phyloP scores from a whole-genome alignment of 2,113 vertebrate species.

The Macrotus californicus region DNA sequence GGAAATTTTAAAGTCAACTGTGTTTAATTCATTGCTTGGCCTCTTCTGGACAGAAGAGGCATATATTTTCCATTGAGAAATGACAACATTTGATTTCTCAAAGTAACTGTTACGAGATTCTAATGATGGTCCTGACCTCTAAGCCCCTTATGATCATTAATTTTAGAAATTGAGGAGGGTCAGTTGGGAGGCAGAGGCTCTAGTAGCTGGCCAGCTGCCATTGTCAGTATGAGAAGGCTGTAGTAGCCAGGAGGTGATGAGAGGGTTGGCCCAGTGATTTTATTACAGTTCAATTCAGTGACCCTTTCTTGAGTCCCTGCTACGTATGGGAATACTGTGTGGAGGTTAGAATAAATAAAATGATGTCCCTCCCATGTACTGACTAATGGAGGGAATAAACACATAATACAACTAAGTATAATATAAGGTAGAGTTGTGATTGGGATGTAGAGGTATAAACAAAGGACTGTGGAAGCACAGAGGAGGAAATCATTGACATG shows the following conservation, averaged over 20 bases:
- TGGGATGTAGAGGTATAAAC: neutral
- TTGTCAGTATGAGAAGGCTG: neutral
- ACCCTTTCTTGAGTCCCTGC: neutral
- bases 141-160: neutral
- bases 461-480: neutral
- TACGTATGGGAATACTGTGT: neutral
- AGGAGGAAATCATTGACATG: neutral
- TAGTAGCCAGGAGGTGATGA: neutral
- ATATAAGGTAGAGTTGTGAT: neutral
- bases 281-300: neutral
- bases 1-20: neutral
- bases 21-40: neutral
- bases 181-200: neutral
- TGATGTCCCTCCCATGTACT: neutral
- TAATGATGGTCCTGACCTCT: neutral
- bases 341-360: neutral
- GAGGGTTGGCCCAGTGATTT: neutral
- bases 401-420: neutral
- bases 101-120: neutral
- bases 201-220: neutral
- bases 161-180: neutral
- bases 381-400: neutral
- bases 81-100: neutral
- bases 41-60: neutral
- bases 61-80: conserved; percentile 29